Evolutionary conservation across 2,113 vertebrate species (phyloP), one percentile per base, ranked within the genome.

Genomic region (Dermatemys mawii): DNA sequence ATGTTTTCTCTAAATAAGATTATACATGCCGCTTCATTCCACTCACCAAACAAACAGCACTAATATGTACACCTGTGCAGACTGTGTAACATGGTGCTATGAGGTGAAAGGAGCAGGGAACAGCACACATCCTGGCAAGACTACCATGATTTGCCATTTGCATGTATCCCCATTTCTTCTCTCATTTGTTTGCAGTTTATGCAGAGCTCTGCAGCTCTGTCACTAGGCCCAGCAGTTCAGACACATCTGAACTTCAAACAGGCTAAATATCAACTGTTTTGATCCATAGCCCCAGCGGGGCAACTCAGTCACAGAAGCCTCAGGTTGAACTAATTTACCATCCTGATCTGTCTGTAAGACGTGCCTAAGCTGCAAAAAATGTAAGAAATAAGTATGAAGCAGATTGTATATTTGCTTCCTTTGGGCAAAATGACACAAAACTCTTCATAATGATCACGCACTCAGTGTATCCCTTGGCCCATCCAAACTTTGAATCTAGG

Each of bases 301-400:
- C 57, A 90, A 90, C 80, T 85, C 88, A 90, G 89, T 85, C 82
- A 86, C 38, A 80, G 75, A 94, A 85, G 81, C 87, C 82, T 88
- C 81, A 49, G 92, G 84, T 85, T 90, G 93, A 96, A 90, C 92
- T 95, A 89, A 96, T 94, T 94, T 90, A 49, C 51, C 46, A 92
- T 89, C 93, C 89, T 84, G n/a, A 94, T 29, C 41, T 57, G 67
- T 81, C 84, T 95, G 3, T 78, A 76, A 93, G 63, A 94, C 54
- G 38, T 11, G 1, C 22, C 26, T 86, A 80, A 76, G 2, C 78
- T 93, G 70, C 93, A 95, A 91, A 92, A 90, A 12, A 80, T 3
- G 4, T 44, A 49, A 81, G 32, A 79, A 50, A 29, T 0, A 11
- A 79, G 27, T 75, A 93, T 21, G 46, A 89, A 94, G 35, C 16